Base-by-base conservation (phyloP, 2,113 vertebrate genomes). In the Neogale vison region DNA sequence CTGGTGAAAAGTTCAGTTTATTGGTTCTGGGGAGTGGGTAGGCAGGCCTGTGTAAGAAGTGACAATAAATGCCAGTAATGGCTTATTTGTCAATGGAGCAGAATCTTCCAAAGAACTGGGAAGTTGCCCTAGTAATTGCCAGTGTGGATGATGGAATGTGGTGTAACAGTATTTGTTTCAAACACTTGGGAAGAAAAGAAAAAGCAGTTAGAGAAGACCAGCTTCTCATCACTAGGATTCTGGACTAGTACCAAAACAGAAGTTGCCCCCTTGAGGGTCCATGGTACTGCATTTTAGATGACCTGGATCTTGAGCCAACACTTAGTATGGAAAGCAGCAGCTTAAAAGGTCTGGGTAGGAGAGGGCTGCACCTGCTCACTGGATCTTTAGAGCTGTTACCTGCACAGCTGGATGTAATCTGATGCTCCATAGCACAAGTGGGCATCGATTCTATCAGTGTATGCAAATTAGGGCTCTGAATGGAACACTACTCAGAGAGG, bases 131-230 rank as follows among this genome's bases (percentile, higher is more conserved):
- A 76, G 29, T 88, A 91, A 97, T 4, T 92, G 47, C n/a, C 84
- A 92, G 34, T 13, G 36, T 80, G 14, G 63, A 91, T 63, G 10
- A 77, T n/a, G 52, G 79, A 94, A 85, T 93, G 42, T 85, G 79
- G 79, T 91, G 2, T 85, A 77, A 13, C 7, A n/a, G 52, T 80
- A 74, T 63, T 83, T 88, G 17, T 79, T 96, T 95, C 80, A 96
- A 29, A 93, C 50, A 85, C 6, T 65, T 55, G 65, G 71, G 74
- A 79, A 83, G 71, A 96, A 94, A 97, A n/a, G 9, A 61, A 91
- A 82, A 82, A 96, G 59, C 59, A 90, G 55, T 95, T 93, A 90
- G 31, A 97, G 50, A 94, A 94, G 77, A 97, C 92, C 50, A 83
- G 18, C 42, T 90, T 92, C 79, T 93, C 24, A 72, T 76, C 76